A percentile compares a stretch with the other conserved stretches of the same genome.
phyloP scores from a whole-genome alignment of 2,888 invertebrate genomes.

The Calameuta pallipes region DNA sequence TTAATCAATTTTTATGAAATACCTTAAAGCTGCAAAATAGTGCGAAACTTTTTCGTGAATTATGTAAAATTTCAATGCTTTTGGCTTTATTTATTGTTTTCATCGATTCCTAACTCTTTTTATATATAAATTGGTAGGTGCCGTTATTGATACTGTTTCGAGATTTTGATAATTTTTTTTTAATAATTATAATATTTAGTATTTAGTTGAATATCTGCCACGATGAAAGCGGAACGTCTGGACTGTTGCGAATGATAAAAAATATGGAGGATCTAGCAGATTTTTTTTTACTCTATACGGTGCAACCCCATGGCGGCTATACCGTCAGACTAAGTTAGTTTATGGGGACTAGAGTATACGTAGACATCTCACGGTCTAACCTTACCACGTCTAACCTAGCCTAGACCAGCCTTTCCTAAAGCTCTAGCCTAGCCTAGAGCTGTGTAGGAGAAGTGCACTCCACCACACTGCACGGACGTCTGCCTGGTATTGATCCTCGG shows the following conservation, averaged over 20 bases:
- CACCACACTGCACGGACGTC: conserved; percentile 63
- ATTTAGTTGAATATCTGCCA: not conserved
- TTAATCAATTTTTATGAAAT: not conserved
- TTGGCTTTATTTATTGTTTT: not conserved
- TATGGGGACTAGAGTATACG: conserved; percentile 57
- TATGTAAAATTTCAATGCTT: not conserved
- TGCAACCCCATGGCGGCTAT: conserved; percentile 43
- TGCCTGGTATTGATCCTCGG: conserved; percentile 66
- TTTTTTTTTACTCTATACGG: not conserved
- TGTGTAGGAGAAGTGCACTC: conserved; percentile 64
- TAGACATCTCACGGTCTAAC: conserved; percentile 61
- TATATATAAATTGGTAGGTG: too few relatives aligned
- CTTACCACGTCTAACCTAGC: conserved; percentile 61
- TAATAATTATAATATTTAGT: not conserved
- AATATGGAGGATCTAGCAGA: not conserved
- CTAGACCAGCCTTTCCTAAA: conserved; percentile 45
- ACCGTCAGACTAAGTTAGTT: conserved; percentile 55
- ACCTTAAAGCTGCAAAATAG: not conserved
- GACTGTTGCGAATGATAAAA: not conserved
- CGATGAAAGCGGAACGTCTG: not conserved
- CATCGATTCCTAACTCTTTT: not conserved
- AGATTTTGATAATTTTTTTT: not conserved
- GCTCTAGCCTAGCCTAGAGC: conserved; percentile 60
- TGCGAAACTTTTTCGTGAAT: not conserved
- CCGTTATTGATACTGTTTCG: not conserved